Base-by-base conservation (phyloP, 2,113 vertebrate genomes). In the Osmerus mordax region DNA sequence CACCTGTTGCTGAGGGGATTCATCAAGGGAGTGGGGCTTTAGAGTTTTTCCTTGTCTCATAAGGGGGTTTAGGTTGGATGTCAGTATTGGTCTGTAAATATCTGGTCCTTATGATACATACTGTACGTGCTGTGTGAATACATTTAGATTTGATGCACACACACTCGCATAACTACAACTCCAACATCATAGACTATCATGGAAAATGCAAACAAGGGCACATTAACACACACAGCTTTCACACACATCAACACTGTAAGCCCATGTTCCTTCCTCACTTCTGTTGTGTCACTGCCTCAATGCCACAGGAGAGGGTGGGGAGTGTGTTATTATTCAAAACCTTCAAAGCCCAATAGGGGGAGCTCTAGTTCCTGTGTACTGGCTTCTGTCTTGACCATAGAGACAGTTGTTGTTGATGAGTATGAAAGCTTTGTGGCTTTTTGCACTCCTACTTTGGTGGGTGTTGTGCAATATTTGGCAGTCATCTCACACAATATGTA, bases 281-380 rank as follows among this genome's bases (percentile, higher is more conserved):
- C 7, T 9, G 7, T 56, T 56, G 55, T 8, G 16, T 60, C 58
- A 60, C 58, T 25, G 19, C 19, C 21, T 56, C 15, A 11, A 12
- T 64, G 9, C 28, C 23, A 60, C 13, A 5, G 23, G 25, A 2
- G 21, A 23, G 59, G 5, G 23, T 28, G 3, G 15, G 18, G 62
- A 18, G 32, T 16, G 15, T 29, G 15, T 36, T 12, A 4, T 70
- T 15, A 15, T 69, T 80, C 72, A 78, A 71, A 36, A 19, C 66
- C 8, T 2, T 1, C 3, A 1, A 0, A 6, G 0, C 69, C 82
- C 87, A 75, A 21, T 1, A 25, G 71, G 79, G 65, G 87, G 81
- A 74, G 86, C 86, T 86, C 52, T 81, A 73, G 79, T n/a, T 83
- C 83, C 76, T 81, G 21, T 6, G 54, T 3, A 19, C 2, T 19